These are phyloP conservation scores for Periophthalmodon schlosseri DNA, from an alignment of 2,113 vertebrate species.

Conservation along the genomic window DNA sequence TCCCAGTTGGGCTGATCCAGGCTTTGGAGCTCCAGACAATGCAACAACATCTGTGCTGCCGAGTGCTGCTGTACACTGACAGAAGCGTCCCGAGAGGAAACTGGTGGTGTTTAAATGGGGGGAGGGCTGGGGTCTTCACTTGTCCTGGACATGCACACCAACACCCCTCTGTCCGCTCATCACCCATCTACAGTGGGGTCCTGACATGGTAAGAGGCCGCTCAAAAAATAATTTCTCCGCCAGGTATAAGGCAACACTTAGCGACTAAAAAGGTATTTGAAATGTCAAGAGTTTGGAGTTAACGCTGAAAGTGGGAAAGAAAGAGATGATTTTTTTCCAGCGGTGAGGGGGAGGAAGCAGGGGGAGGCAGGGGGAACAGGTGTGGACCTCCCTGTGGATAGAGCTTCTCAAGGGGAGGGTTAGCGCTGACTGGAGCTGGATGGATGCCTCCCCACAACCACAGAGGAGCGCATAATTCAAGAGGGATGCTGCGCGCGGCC, in stretches of 20 bases:
- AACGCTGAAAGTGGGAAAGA: conserved; percentile 50
- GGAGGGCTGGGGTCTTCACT: conserved; percentile 50
- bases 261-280: conserved; percentile 64
- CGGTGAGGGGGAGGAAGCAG: conserved; percentile 20
- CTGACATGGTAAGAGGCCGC: conserved; percentile 36
- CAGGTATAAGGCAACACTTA: conserved; percentile 48
- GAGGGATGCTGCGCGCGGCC: conserved; percentile 44
- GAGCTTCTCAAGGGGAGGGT: conserved; percentile 63
- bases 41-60: conserved; percentile 77
- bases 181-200: conserved; percentile 55
- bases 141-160: conserved; percentile 66
- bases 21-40: conserved; percentile 72
- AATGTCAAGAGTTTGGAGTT: conserved; percentile 72
- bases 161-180: conserved; percentile 48
- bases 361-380: conserved; percentile 54
- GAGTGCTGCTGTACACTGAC: conserved; percentile 68
- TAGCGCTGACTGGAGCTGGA: conserved; percentile 64
- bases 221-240: conserved; percentile 55
- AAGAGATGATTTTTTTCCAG: conserved; percentile 57
- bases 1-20: conserved; percentile 71
- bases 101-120: conserved; percentile 13
- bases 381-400: conserved; percentile 72
- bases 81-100: conserved; percentile 65
- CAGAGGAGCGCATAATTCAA: conserved; percentile 69
- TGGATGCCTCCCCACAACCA: conserved; percentile 70